Evolutionary conservation across 2,888 invertebrate genomes (phyloP), one percentile per base, ranked within the genome.

Genomic region (Marronus borbonicus): DNA sequence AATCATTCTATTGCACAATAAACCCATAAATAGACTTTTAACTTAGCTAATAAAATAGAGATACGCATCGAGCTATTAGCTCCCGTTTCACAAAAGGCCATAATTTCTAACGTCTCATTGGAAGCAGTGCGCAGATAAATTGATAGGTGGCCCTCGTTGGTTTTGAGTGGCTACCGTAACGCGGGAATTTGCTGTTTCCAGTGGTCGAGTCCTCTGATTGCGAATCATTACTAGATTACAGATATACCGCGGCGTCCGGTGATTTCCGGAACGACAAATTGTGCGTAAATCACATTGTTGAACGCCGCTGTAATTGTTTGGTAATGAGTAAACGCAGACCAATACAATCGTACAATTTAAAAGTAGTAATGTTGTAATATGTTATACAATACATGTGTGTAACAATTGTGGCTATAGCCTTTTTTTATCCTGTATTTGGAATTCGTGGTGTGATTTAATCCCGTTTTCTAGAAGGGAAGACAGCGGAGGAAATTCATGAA

Each of bases 211-310:
- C 10, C 17, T 69, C 69, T 69, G 50, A 69, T 69, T 69, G 52
- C 69, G 28, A 64, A n/a, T 64, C 69, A 50, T 52, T 69, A 55
- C 55, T 20, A 65, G 65, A 65, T 65, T 65, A 65, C n/a, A 65
- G 65, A 65, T 65, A 65, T 17, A 31, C 39, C 31, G 65, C 17
- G 17, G 65, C 65, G 36, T 65, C 65, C 10, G n/a, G 12, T 39
- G 17, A 65, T 65, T 65, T 65, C 65, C 65, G n/a, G 65, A 10
- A 65, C 65, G 36, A 65, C 65, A 65, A 17, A 44, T 65, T 55
- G 14, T 28, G 17, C 65, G 44, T 65, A 65, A 65, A 65, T 65
- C 65, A 65, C 65, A 65, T n/a, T 44, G 39, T 31, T 20, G 65
- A 65, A 65, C 39, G 39, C 17, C 36, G 44, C 44, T 14, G 14